Evolutionary conservation across 2,113 vertebrate genomes (phyloP).

Genomic region (Trematomus loennbergii): DNA sequence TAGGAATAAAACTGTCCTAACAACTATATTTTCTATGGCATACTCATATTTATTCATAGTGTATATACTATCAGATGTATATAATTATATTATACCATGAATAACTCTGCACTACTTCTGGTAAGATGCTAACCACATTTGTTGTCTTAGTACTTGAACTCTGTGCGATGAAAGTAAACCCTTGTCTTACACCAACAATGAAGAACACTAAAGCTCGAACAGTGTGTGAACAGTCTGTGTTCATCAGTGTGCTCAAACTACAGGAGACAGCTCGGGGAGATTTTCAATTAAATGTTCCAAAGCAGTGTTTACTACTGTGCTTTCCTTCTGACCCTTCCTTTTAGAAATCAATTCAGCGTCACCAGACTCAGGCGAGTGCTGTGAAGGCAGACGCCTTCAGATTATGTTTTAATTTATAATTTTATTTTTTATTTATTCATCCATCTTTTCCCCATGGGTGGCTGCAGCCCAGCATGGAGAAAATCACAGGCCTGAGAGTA

Average conservation of each 20-base stretch:
- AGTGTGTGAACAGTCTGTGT: constrained; percentile 5
- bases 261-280: constrained; percentile 5
- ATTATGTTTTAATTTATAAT: constrained; percentile 20
- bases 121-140: no score
- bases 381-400: constrained; percentile 5
- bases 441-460: neutral
- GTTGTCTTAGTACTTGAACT: no score
- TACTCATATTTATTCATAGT: no score
- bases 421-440: constrained; percentile 30
- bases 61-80: no score
- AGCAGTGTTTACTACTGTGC: constrained; percentile 30
- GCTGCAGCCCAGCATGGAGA: neutral
- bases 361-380: neutral
- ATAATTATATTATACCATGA: no score
- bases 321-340: constrained; percentile 7
- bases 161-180: no score
- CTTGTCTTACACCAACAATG: no score
- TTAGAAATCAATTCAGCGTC: constrained; percentile 15
- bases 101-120: no score
- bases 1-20: no score
- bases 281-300: constrained; percentile 43
- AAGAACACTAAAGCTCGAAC: no score
- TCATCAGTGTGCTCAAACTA: constrained; percentile 25
- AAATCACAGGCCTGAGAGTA: no score
- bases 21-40: no score